Base-by-base conservation (phyloP, 2,113 vertebrate genomes). In the Pedetes capensis region DNA sequence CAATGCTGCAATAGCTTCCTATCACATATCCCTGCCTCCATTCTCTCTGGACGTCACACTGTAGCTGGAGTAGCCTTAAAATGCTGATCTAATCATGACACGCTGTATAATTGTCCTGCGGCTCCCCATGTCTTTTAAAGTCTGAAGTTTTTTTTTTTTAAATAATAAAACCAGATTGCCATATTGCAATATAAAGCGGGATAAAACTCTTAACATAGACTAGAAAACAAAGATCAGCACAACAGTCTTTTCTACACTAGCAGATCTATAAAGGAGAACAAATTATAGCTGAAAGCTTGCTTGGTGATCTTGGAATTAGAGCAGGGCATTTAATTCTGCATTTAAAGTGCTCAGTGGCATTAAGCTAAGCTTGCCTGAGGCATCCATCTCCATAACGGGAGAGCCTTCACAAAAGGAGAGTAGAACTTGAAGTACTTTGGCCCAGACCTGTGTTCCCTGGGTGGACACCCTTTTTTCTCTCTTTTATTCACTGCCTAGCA, bases 301-400 rank as follows among this genome's bases (percentile, higher is more conserved):
- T 96, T 83, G 66, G 80, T 59, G 83, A 96, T 93, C 90, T 95
- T 94, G 92, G 96, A 96, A 94, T 95, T 93, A 92, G 91, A 96
- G 87, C 92, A 51, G 80, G 87, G 83, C 89, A 94, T 92, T 96
- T 96, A 96, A 93, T 93, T 94, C 80, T 87, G 78, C 74, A 95
- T 93, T 93, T 95, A 92, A 91, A 94, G 81, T 90, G 87, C 87
- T 96, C 86, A 86, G 74, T 81, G 90, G 51, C 94, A 85, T 87
- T 89, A 90, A 91, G 87, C 80, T 96, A 87, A 93, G 92, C 87
- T 93, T 94, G 83, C 87, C 91, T 0, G 12, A 76, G 79, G 80
- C 87, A 96, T 96, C 89, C 83, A 84, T 96, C 92, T 94, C 93
- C 53, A 37, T 93, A 89, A 90, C 55, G 92, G 82, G 55, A 72